Evolutionary conservation across 2,797 vertebrate species (phyloP), one percentile per base, ranked within the genome.

Genomic region (Simalia tracyae): DNA sequence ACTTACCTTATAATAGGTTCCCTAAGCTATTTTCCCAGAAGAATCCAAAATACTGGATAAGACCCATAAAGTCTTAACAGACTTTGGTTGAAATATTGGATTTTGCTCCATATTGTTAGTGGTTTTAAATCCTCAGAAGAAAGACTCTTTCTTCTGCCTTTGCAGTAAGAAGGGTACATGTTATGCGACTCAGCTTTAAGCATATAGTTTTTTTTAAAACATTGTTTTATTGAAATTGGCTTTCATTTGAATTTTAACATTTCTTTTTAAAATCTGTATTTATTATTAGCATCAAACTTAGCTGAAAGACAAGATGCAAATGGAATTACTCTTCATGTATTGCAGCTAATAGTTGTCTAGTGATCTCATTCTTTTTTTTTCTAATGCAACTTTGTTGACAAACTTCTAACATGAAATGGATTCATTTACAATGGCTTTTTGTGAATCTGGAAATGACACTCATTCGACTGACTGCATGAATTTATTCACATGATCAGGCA

Each of bases 401-500:
- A 64, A 28, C 60, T 46, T 63, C 87, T 50, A 4, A 60, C 42
- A 64, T 63, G 57, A 14, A 86, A 22, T 86, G 85, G 7, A 42
- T 87, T 42, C 31, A 88, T 88, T 54, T 54, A 64, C 42, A 19
- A 19, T 66, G 26, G 14, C 61, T 66, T 88, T 64, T 88, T 63
- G 26, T 50, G 46, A n/a, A 54, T 64, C 63, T 50, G 64, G 36
- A 28, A 50, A 28, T 17, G 46, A 8, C 46, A 88, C 46, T 66
- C 26, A 46, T 54, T 88, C 14, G 11, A 46, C 12, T 88, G 87
- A 88, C n/a, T 17, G 63, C 46, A 66, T 88, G 50, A 54, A 50
- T 50, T 64, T 19, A 22, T 66, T 88, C 87, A 66, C 61, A 88
- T 66, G 87, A 66, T 66, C 87, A 88, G 61, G 42, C 87, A 88